A percentile compares a stretch with the other conserved stretches of the same genome.
Evolutionary conservation across 2,797 vertebrate genomes (phyloP).

Genomic region (Sebastes flavidus): DNA sequence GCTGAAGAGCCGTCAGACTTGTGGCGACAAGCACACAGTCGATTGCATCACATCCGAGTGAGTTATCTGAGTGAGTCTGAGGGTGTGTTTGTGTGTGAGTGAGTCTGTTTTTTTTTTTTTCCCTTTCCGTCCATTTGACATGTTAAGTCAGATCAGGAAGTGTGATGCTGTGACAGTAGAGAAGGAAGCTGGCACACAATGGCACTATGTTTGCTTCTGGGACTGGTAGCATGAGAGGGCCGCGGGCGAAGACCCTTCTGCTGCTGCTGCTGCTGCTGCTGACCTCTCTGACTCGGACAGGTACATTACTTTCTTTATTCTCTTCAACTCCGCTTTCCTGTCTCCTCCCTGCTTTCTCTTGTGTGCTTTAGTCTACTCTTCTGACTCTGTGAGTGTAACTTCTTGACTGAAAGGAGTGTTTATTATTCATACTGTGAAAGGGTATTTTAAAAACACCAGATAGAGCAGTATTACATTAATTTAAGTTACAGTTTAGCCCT

Average conservation of each 20-base stretch:
- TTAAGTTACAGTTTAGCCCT: neutral
- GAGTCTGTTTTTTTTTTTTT: neutral
- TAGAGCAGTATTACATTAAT: fast-evolving
- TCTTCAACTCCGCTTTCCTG: neutral
- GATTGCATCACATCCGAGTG: conserved; percentile 84
- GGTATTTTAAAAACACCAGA: neutral
- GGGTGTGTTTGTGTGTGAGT: conserved; percentile 47
- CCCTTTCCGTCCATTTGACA: conserved; percentile 38
- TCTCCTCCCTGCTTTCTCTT: conserved; percentile 23
- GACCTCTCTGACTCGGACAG: conserved; percentile 56
- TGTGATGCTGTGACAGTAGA: conserved; percentile 75
- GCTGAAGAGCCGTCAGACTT: conserved; percentile 72
- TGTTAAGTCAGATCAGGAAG: conserved; percentile 82
- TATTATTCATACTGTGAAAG: neutral
- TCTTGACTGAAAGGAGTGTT: neutral
- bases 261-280: conserved; percentile 64
- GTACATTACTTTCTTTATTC: conserved; percentile 44
- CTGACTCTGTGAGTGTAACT: neutral
- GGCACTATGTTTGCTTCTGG: conserved; percentile 68
- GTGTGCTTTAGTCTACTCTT: neutral
- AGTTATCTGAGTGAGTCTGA: conserved; percentile 62
- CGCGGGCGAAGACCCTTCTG: conserved; percentile 51
- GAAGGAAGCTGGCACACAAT: conserved; percentile 68
- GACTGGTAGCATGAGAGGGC: conserved; percentile 70
- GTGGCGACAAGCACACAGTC: conserved; percentile 80